A percentile compares a stretch with the other conserved stretches of the same genome.
Conservation (phyloP, 2,888 invertebrate genomes). For the Sepiola atlantica region DNA sequence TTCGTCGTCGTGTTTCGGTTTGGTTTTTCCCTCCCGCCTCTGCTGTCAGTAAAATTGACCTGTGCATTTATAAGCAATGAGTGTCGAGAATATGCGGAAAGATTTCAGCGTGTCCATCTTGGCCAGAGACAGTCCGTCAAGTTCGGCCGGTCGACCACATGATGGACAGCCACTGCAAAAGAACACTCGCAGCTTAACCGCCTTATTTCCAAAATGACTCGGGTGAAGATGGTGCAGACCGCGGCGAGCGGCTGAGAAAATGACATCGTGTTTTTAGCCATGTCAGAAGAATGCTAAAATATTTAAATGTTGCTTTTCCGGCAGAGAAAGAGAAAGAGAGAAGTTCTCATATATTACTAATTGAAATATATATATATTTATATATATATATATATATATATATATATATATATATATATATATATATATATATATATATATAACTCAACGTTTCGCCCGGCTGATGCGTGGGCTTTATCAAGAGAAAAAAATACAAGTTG, state of each 20-base stretch:
- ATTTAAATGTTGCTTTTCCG: not conserved
- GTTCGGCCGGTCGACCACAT: not conserved
- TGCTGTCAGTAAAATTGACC: not conserved
- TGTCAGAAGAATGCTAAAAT: not conserved
- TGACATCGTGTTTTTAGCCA: not conserved
- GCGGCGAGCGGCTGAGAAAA: too few relatives aligned
- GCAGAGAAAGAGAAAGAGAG: not conserved
- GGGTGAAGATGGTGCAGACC: too few relatives aligned
- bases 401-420: not conserved
- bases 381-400: not conserved
- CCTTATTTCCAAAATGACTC: too few relatives aligned
- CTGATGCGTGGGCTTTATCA: too few relatives aligned
- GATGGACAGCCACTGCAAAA: not conserved
- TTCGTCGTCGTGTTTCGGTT: not conserved
- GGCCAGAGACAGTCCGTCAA: not conserved
- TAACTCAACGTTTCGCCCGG: too few relatives aligned
- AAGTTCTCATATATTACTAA: not conserved
- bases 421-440: too few relatives aligned
- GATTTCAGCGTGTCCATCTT: not conserved
- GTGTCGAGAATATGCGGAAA: not conserved
- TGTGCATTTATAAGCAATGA: not conserved
- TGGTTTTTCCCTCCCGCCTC: not conserved
- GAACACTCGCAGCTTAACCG: not conserved
- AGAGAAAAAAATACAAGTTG: too few relatives aligned
- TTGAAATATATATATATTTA: constrained; percentile 8